Evolutionary conservation across 2,888 invertebrate genomes (phyloP).

Genomic region (Chironomus tentans): DNA sequence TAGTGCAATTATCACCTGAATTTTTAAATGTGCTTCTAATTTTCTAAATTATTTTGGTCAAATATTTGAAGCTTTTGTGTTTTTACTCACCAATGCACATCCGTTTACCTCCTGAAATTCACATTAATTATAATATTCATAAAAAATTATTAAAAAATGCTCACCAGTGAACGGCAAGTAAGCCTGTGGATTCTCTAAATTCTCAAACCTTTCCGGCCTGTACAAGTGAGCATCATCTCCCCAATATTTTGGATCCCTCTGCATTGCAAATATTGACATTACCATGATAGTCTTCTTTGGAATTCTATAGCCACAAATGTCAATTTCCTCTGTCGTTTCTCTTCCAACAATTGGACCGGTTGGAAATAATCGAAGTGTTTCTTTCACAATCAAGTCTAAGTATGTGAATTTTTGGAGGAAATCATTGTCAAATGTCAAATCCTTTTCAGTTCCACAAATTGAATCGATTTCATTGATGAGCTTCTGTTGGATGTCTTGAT

Average conservation of each 20-base stretch:
- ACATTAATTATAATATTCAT: too few relatives aligned
- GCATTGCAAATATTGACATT: background rate
- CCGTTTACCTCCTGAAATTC: background rate
- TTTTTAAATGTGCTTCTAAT: too few relatives aligned
- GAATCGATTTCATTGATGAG: background rate
- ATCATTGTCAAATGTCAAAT: background rate
- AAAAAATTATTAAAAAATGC: too few relatives aligned
- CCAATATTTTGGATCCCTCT: background rate
- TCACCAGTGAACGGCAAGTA: background rate
- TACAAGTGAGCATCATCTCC: background rate
- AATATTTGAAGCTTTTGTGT: too few relatives aligned
- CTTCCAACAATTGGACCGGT: background rate
- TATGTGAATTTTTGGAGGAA: background rate
- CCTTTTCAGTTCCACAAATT: background rate
- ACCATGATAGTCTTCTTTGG: background rate
- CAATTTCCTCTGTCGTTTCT: background rate
- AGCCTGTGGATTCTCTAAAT: background rate
- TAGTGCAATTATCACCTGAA: too few relatives aligned
- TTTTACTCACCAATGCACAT: background rate
- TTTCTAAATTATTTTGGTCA: too few relatives aligned
- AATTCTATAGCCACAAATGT: background rate
- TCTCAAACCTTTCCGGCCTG: background rate
- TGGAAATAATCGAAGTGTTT: background rate
- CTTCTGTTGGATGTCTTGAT: background rate
- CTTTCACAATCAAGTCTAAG: background rate